Evolutionary conservation across 2,888 invertebrate species (phyloP), one percentile per base, ranked within the genome.

Genomic region (Oscheius myriophilus): DNA sequence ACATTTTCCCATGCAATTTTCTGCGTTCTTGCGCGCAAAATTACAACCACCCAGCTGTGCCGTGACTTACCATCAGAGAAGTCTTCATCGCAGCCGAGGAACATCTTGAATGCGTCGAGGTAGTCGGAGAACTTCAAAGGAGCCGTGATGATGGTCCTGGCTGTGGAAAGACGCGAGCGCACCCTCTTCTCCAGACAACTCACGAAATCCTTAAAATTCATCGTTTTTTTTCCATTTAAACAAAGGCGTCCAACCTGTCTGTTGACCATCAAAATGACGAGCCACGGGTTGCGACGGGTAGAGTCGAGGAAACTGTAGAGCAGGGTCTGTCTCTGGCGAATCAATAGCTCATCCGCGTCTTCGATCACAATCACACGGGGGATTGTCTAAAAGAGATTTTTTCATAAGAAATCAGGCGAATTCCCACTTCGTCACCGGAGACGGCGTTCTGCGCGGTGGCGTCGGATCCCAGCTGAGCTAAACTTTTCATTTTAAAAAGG

Each of bases 121-220:
- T 46, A 67, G 16, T 61, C 46, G 25, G 41, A 51, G 33, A 33
- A 46, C n/a, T n/a, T 26, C 46, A 23, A 21, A n/a, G 64, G 26
- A 9, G 39, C 54, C 14, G 49, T n/a, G 39, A 67, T 59, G 23
- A 43, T 39, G 3, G 68, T 54, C 25, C 46, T 62, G 33, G 23
- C 42, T 9, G 63, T 46, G 25, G 62, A 62, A 2, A 68, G 39
- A 18, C 68, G 43, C 7, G 71, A 71, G 12, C 64, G 52, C 12
- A 71, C 71, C n/a, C 71, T 55, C 39, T 71, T 71, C 25, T 71
- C 71, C 23, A 71, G 51, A 25, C 53, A 18, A n/a, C 39, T 23
- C 7, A 71, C 51, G 45, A 62, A 69, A 26, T 65, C 65, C 69
- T 70, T 33, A 41, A 68, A 54, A 39, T 4, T 16, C 14, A n/a